phyloP scores from a whole-genome alignment of 1,140 invertebrate species.

The Drosophila melanica region DNA sequence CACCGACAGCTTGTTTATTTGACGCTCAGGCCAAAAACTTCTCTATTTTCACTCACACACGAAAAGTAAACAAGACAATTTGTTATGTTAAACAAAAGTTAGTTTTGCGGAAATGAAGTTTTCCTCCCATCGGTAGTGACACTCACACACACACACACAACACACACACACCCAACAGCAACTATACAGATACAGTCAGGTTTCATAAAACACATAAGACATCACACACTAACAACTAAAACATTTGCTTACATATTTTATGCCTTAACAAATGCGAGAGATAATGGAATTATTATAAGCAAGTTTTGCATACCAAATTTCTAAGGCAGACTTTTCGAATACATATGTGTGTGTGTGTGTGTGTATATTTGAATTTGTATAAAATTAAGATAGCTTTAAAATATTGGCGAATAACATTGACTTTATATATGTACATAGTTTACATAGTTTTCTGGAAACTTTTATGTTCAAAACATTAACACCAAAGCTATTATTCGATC shows the following conservation, averaged over 20 bases:
- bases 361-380: not conserved
- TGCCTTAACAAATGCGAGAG: conserved; percentile 58
- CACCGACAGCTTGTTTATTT: conserved; percentile 24
- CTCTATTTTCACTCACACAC: conserved; percentile 64
- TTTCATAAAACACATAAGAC: conserved; percentile 24
- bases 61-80: conserved; percentile 79
- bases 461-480: no score
- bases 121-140: conserved; percentile 67
- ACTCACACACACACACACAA: conserved; percentile 40
- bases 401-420: not conserved
- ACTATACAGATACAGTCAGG: conserved; percentile 16
- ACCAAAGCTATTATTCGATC: no score
- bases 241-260: conserved; percentile 72
- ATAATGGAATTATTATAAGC: conserved; percentile 67
- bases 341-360: not conserved
- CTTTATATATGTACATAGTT: no score
- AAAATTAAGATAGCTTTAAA: conserved; percentile 4
- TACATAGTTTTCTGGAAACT: no score
- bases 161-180: not conserved
- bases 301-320: conserved; percentile 10
- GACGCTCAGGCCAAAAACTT: conserved; percentile 28
- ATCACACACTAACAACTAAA: conserved; percentile 47
- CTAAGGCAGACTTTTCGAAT: not conserved
- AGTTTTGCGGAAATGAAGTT: conserved; percentile 82
- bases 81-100: conserved; percentile 82